Percentiles rank a stretch among this genome's conserved stretches.
phyloP scores from a whole-genome alignment of 1,140 invertebrate genomes.

The Saccostrea cuccullata region DNA sequence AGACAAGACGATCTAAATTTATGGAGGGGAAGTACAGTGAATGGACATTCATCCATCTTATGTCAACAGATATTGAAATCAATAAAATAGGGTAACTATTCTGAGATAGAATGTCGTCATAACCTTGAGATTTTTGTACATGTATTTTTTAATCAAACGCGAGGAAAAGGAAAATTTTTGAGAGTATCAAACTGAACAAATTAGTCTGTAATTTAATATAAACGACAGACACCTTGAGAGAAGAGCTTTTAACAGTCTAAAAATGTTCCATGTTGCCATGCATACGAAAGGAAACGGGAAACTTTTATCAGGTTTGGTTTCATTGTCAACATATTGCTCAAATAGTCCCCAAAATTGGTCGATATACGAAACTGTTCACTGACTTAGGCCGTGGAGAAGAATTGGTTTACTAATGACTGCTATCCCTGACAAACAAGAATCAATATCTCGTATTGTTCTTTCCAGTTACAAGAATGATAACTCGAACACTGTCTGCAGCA shows the following conservation, averaged over 20 bases:
- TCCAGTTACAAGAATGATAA: constrained; percentile 10
- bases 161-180: not conserved
- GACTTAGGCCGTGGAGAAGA: not conserved
- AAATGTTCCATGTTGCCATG: not conserved
- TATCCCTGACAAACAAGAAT: not conserved
- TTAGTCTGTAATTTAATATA: not conserved
- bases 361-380: not conserved
- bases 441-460: not conserved
- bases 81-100: not conserved
- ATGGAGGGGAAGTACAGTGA: not conserved
- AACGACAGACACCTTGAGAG: not conserved
- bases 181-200: not conserved
- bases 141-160: not conserved
- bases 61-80: not conserved
- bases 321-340: not conserved
- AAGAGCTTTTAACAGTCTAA: not conserved
- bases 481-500: not conserved
- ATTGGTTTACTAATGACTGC: not conserved
- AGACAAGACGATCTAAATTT: not conserved
- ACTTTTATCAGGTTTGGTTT: not conserved
- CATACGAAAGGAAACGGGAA: not conserved
- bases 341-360: not conserved
- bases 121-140: not conserved
- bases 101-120: not conserved
- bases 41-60: not conserved